These are phyloP conservation scores for Caenorhabditis japonica DNA, from an alignment of 2,888 invertebrate species.

Conservation along the genomic window DNA sequence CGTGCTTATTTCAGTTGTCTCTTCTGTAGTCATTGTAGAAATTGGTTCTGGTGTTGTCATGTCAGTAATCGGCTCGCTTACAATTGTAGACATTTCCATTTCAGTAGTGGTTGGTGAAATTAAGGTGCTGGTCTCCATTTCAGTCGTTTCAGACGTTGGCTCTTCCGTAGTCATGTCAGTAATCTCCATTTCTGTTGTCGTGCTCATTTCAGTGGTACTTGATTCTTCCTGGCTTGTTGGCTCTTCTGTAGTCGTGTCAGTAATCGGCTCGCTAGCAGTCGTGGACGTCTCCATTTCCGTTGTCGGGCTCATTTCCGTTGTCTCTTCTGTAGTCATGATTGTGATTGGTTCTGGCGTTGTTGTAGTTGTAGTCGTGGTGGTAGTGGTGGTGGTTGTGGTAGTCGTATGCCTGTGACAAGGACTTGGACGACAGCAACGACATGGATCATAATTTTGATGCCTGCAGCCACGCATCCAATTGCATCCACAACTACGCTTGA, in stretches of 20 bases:
- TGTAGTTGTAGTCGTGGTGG: too few relatives aligned
- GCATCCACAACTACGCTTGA: background rate
- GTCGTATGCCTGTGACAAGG: background rate
- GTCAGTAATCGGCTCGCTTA: too few relatives aligned
- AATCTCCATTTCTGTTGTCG: background rate
- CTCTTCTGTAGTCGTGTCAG: background rate
- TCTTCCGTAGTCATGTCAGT: slow-evolving; percentile 10
- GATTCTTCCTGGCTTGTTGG: background rate
- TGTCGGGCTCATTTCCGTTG: background rate
- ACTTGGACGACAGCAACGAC: background rate
- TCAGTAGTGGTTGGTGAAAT: background rate
- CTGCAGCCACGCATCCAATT: background rate
- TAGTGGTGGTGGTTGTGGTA: slow-evolving; percentile 5
- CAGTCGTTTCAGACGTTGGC: slow-evolving; percentile 2
- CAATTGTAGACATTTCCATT: too few relatives aligned
- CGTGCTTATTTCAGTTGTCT: background rate
- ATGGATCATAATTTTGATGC: background rate
- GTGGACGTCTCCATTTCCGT: slow-evolving; percentile 2
- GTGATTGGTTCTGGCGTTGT: background rate
- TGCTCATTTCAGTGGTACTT: background rate
- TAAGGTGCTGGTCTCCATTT: background rate
- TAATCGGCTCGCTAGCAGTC: background rate
- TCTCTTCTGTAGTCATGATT: slow-evolving; percentile 1
- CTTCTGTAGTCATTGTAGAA: background rate
- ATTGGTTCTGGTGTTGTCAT: background rate